Evolutionary conservation across 2,797 vertebrate genomes (phyloP), one percentile per base, ranked within the genome.

Genomic region (Trichosurus vulpecula): DNA sequence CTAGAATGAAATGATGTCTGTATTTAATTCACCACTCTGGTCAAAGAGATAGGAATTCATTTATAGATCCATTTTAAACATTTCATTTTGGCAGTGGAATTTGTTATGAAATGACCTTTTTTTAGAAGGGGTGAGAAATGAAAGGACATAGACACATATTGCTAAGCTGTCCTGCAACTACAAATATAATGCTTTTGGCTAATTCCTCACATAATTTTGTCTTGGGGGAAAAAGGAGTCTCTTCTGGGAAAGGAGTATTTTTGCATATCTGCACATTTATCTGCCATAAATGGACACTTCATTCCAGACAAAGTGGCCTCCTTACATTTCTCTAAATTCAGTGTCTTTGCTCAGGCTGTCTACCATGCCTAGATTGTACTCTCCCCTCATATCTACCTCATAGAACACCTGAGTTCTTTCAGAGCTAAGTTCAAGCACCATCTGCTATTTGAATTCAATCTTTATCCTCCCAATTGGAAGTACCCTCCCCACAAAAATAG

Each of bases 41-140:
- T 95, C 90, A 56, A 92, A 95, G 90, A 97, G 55, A 51, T 35
- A 61, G 54, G 25, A 93, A 54, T 52, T 96, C 57, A 54, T 96
- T 96, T 98, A 94, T 94, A 97, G 57, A 94, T 10, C 30, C 25
- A 14, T 66, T 87, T 90, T 96, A 66, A 96, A 47, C 92, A 96
- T 96, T 97, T 96, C 91, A 95, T 96, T 97, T 0, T 0, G 93
- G 95, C 29, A 92, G 89, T 87, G 10, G 41, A 87, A 51, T 87
- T 51, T 51, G 41, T 51, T 87, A 47, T 87, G 10, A 87, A 87
- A 41, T 87, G 41, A 47, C 41, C 41, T 29, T 58, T 51, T 66
- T 87, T 87, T 27, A 87, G 41, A 81, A 27, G 22, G 74, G 16
- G n/a, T 47, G 41, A 41, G 3, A 22, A 3, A 87, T 2, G 19